Evolutionary conservation across 2,113 vertebrate genomes (phyloP).

Genomic region (Nycticebus coucang): DNA sequence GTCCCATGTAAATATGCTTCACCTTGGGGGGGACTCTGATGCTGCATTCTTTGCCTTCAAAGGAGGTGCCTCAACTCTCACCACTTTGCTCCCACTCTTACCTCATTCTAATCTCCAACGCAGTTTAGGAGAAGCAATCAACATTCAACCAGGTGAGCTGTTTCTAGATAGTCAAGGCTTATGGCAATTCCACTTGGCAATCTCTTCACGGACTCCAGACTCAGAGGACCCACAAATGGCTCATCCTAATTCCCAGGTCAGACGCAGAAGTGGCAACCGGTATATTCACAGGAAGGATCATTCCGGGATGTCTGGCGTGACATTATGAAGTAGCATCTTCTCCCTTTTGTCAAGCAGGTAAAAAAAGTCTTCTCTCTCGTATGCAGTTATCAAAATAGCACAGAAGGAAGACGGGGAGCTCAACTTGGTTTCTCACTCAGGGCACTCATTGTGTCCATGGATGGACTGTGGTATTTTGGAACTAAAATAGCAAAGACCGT

Average conservation of each 20-base stretch:
- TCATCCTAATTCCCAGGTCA: background rate
- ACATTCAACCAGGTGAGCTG: background rate
- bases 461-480: background rate
- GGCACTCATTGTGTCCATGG: background rate
- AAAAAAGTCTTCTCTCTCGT: background rate
- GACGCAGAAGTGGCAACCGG: background rate
- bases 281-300: background rate
- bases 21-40: background rate
- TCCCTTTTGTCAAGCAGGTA: background rate
- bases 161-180: background rate
- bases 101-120: background rate
- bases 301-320: background rate
- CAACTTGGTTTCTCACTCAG: background rate
- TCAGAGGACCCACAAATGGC: background rate
- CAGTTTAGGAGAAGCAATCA: background rate
- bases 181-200: background rate
- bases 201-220: background rate
- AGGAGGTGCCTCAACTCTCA: background rate
- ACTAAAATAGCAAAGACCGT: background rate
- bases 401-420: background rate
- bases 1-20: accelerated
- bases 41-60: background rate
- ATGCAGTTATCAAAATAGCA: background rate
- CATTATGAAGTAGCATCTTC: background rate
- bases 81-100: background rate